A percentile compares a stretch with the other conserved stretches of the same genome.
Evolutionary conservation across 2,113 vertebrate genomes (phyloP).

Genomic region (Dasyornis broadbenti): DNA sequence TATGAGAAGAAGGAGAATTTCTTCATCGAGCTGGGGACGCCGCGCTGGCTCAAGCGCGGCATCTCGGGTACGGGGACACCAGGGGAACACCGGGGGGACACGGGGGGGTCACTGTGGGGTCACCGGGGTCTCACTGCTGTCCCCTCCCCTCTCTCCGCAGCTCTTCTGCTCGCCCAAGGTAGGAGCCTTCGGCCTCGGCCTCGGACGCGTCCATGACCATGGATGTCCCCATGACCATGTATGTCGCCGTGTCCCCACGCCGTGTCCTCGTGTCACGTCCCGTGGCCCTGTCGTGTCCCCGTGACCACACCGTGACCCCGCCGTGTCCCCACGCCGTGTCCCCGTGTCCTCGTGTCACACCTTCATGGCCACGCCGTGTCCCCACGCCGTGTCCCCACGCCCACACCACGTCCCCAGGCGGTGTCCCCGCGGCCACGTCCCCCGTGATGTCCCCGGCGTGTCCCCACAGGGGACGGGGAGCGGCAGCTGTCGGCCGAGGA

Average conservation of each 20-base stretch:
- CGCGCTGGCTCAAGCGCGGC: background rate
- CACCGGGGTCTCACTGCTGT: background rate
- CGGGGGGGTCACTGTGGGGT: rapidly evolving
- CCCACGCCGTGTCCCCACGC: rapidly evolving
- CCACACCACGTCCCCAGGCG: background rate
- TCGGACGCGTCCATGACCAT: background rate
- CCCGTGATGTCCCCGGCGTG: background rate
- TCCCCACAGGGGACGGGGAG: background rate
- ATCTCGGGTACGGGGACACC: background rate
- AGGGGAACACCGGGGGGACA: background rate
- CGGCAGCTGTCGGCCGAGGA: conserved; percentile 72
- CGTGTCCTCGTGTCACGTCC: background rate
- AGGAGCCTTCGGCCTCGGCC: background rate
- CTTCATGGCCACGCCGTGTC: no score
- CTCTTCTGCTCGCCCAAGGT: background rate
- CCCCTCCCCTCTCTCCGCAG: background rate
- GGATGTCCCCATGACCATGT: background rate
- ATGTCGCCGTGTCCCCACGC: background rate
- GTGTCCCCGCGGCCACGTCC: rapidly evolving
- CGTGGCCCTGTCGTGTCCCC: background rate
- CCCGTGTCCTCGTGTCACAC: background rate
- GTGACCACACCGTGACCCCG: no score
- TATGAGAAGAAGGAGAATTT: background rate
- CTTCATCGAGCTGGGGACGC: background rate
- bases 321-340: background rate